Evolutionary conservation across 2,888 invertebrate species (phyloP).

Genomic region (Drosophila sordidula): DNA sequence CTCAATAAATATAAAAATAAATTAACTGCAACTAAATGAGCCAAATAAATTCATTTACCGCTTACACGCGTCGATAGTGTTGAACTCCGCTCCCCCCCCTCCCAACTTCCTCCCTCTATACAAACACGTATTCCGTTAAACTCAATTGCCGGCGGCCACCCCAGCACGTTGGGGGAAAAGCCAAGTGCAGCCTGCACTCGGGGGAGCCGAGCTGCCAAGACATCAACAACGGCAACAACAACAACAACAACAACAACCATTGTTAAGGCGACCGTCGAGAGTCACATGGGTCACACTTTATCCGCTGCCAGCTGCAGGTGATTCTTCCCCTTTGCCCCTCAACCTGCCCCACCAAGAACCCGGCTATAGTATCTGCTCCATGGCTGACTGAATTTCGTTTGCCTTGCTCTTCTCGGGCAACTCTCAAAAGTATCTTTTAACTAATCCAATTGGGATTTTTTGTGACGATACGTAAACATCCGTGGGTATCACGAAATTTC

Average conservation of each 20-base stretch:
- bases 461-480: slow-evolving; percentile 14
- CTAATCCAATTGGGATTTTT: slow-evolving; percentile 44
- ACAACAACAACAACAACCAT: background rate
- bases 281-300: slow-evolving; percentile 38
- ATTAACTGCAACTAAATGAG: slow-evolving; percentile 73
- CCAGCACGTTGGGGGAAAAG: slow-evolving; percentile 16
- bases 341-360: background rate
- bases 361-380: slow-evolving; percentile 11
- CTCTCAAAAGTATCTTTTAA: slow-evolving; percentile 44
- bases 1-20: slow-evolving; percentile 76
- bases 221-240: background rate
- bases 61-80: slow-evolving; percentile 62
- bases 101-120: background rate
- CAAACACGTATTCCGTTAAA: slow-evolving; percentile 65
- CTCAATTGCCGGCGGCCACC: slow-evolving; percentile 63
- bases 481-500: slow-evolving; percentile 12
- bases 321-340: slow-evolving; percentile 25
- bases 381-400: slow-evolving; percentile 37
- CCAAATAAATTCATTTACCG: slow-evolving; percentile 76
- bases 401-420: slow-evolving; percentile 32
- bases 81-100: slow-evolving; percentile 19
- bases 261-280: slow-evolving; percentile 24
- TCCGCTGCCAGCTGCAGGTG: slow-evolving; percentile 53
- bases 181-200: slow-evolving; percentile 34
- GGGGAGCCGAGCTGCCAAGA: slow-evolving; percentile 30